Percentiles rank a stretch among this genome's conserved stretches.
phyloP scores from a whole-genome alignment of 2,113 vertebrate species.

The Chionodraco myersi region DNA sequence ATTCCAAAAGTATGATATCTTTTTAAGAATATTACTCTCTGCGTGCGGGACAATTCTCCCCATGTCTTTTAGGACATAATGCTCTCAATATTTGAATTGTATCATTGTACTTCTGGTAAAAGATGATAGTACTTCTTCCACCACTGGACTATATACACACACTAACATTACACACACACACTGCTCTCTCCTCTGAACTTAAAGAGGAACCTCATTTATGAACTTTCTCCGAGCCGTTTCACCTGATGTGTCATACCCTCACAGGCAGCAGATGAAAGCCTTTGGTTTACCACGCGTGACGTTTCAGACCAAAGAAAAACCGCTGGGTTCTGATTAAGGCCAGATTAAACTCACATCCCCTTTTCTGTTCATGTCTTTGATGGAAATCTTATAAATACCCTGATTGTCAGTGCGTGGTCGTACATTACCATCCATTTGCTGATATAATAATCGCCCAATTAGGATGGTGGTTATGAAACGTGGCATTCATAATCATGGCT shows the following conservation, averaged over 20 bases:
- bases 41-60: no score
- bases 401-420: not conserved
- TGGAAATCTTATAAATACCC: not conserved
- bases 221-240: slow-evolving; percentile 7
- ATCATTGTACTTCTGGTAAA: no score
- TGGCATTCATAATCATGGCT: slow-evolving; percentile 25
- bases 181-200: no score
- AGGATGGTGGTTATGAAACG: not conserved
- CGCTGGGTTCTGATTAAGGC: not conserved
- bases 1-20: no score
- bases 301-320: not conserved
- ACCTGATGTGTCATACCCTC: slow-evolving; percentile 19
- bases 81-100: no score
- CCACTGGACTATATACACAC: no score
- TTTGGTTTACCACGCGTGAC: slow-evolving; percentile 23
- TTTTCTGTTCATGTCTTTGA: not conserved
- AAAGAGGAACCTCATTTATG: not conserved
- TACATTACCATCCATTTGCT: not conserved
- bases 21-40: no score
- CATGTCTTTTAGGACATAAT: no score
- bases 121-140: no score
- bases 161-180: no score
- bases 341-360: not conserved
- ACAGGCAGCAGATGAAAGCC: slow-evolving; percentile 22
- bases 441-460: not conserved